Conservation (phyloP, 2,113 vertebrate genomes). For the Labrus mixtus region DNA sequence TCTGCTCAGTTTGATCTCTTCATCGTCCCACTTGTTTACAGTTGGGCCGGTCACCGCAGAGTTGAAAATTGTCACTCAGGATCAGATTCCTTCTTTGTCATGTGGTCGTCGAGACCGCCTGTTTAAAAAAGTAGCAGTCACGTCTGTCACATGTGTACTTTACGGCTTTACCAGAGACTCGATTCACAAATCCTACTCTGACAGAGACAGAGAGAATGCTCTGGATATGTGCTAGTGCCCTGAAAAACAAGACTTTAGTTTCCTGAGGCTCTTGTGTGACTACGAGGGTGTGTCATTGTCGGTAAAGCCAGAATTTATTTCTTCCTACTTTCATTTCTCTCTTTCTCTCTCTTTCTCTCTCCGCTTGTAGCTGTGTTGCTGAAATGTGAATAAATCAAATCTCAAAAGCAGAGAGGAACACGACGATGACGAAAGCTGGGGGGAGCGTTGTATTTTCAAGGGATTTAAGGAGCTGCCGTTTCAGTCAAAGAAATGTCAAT, state of each 20-base stretch:
- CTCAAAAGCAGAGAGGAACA: constrained; percentile 10
- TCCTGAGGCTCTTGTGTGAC: constrained; percentile 2
- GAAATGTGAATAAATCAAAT: constrained; percentile 26
- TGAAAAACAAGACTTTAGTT: constrained; percentile 3
- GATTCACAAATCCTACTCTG: constrained; percentile 39
- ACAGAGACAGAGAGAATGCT: constrained; percentile 12
- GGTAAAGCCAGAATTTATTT: not conserved
- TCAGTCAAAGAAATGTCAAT: not conserved
- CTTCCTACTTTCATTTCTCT: constrained; percentile 8
- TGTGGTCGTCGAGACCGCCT: constrained; percentile 57
- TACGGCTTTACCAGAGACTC: constrained; percentile 28
- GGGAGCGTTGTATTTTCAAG: not conserved
- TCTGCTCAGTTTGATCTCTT: constrained; percentile 11
- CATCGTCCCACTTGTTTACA: constrained; percentile 65
- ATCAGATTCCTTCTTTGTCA: constrained; percentile 47
- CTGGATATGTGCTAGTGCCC: constrained; percentile 7
- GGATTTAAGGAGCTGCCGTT: not conserved
- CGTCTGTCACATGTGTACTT: constrained; percentile 54
- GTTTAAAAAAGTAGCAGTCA: constrained; percentile 44
- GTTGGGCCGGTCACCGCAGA: constrained; percentile 34
- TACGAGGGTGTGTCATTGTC: constrained; percentile 20
- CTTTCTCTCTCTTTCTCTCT: not conserved
- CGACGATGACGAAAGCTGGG: too few species aligned
- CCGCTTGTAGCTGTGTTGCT: constrained; percentile 8
- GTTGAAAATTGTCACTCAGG: constrained; percentile 62